phyloP scores from a whole-genome alignment of 2,888 invertebrate species.

The Calameuta pallipes region DNA sequence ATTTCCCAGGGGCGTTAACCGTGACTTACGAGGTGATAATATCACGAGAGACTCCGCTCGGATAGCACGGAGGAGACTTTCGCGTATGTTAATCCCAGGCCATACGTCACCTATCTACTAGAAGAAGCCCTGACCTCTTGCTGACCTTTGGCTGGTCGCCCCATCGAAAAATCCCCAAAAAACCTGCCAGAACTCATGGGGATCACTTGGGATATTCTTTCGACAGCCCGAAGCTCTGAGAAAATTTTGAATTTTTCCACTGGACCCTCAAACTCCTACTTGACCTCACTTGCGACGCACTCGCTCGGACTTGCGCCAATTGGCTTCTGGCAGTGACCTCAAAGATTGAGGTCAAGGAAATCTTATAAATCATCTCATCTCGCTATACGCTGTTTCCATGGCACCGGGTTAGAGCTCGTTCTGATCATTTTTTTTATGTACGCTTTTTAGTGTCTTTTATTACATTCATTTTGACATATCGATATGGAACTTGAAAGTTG shows the following conservation, averaged over 20 bases:
- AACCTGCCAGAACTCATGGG: neutral
- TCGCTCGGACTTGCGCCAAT: neutral
- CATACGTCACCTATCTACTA: neutral
- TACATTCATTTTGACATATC: no score
- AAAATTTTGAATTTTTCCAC: neutral
- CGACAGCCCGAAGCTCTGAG: neutral
- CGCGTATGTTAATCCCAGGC: neutral
- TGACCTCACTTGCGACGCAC: neutral
- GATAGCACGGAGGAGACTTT: neutral
- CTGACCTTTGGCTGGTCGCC: no score
- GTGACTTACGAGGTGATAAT: constrained; percentile 35
- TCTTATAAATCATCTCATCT: neutral
- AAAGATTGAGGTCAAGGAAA: neutral
- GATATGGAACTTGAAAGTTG: no score
- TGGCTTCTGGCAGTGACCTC: neutral
- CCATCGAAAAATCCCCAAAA: neutral
- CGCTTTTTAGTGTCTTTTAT: no score
- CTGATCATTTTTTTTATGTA: no score
- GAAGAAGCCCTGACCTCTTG: neutral
- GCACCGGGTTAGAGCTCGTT: no score
- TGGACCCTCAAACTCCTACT: neutral
- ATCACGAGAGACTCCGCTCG: constrained; percentile 5
- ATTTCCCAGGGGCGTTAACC: constrained; percentile 48
- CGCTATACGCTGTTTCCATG: neutral
- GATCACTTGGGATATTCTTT: neutral